Evolutionary conservation across 2,113 vertebrate species (phyloP).

Genomic region (Reinhardtius hippoglossoides): DNA sequence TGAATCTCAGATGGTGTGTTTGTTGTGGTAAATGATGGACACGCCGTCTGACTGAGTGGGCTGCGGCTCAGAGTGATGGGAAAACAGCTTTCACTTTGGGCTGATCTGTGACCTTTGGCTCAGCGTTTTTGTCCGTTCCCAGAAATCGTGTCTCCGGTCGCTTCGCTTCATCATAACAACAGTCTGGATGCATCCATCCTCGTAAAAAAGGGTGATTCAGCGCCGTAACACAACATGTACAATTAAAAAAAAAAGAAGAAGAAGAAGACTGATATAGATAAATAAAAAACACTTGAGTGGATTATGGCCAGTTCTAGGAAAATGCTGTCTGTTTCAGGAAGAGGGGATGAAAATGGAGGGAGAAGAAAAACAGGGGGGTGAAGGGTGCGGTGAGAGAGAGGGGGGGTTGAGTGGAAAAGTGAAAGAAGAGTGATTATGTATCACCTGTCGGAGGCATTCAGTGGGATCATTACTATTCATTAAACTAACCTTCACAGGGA

Average conservation of each 20-base stretch:
- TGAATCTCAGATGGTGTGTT: slow-evolving; percentile 44
- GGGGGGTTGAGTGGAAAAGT: slow-evolving; percentile 60
- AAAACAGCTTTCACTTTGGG: slow-evolving; percentile 67
- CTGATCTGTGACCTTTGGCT: slow-evolving; percentile 70
- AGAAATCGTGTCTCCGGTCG: slow-evolving; percentile 61
- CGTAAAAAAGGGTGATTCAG: slow-evolving; percentile 69
- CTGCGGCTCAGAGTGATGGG: slow-evolving; percentile 61
- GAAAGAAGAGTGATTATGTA: slow-evolving; percentile 83
- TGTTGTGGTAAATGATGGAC: slow-evolving; percentile 68
- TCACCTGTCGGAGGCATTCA: slow-evolving; percentile 83
- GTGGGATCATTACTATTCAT: slow-evolving; percentile 91
- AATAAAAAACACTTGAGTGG: slow-evolving; percentile 58
- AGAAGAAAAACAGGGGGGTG: not conserved
- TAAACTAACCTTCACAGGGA: slow-evolving; percentile 96
- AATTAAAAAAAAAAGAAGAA: slow-evolving; percentile 56
- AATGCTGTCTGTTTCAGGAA: slow-evolving; percentile 65
- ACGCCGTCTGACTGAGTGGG: slow-evolving; percentile 54
- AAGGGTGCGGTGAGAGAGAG: not conserved
- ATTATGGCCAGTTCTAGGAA: slow-evolving; percentile 79
- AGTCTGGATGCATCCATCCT: slow-evolving; percentile 67
- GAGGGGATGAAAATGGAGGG: slow-evolving; percentile 41
- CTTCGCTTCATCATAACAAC: slow-evolving; percentile 65
- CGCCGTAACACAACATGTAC: slow-evolving; percentile 31
- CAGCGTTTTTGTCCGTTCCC: slow-evolving; percentile 63
- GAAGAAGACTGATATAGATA: slow-evolving; percentile 29